Conservation (phyloP, 2,113 vertebrate genomes). For the Cairina moschata region DNA sequence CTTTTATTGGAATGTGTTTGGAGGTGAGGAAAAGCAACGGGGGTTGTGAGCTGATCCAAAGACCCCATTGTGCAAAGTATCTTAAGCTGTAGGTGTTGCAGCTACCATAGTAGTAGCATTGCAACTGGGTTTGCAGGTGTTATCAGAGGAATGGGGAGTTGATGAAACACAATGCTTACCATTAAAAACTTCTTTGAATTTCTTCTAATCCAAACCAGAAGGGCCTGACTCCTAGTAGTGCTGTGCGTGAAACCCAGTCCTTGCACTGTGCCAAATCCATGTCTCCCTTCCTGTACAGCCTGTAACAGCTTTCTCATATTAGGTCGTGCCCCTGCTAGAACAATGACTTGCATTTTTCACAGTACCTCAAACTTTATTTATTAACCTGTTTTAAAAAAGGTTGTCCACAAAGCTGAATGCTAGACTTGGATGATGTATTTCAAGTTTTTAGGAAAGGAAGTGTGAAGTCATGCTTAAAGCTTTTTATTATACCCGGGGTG, state of each 20-base stretch:
- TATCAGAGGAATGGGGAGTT: not conserved
- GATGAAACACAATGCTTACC: not conserved
- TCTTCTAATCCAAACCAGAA: not conserved
- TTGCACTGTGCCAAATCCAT: not conserved
- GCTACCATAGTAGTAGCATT: accelerated
- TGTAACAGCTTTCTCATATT: not conserved
- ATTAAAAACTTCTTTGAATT: not conserved
- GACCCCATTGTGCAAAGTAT: not conserved
- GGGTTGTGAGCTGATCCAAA: not conserved
- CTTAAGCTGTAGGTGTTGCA: not conserved
- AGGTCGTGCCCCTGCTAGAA: not conserved
- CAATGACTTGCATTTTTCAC: slow-evolving; percentile 24
- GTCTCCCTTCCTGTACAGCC: slow-evolving; percentile 25
- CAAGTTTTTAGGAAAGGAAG: not conserved
- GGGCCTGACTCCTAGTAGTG: not conserved
- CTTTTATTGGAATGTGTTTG: not conserved
- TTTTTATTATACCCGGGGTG: not conserved
- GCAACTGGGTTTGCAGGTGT: not conserved
- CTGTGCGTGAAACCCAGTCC: not conserved
- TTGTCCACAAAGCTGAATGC: not conserved
- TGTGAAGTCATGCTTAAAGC: not conserved
- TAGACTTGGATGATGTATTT: not conserved
- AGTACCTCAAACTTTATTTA: not conserved
- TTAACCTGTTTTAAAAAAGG: slow-evolving; percentile 28
- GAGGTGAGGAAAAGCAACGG: not conserved